Evolutionary conservation across 1,140 invertebrate genomes (phyloP).

Genomic region (Drosophila lowei): DNA sequence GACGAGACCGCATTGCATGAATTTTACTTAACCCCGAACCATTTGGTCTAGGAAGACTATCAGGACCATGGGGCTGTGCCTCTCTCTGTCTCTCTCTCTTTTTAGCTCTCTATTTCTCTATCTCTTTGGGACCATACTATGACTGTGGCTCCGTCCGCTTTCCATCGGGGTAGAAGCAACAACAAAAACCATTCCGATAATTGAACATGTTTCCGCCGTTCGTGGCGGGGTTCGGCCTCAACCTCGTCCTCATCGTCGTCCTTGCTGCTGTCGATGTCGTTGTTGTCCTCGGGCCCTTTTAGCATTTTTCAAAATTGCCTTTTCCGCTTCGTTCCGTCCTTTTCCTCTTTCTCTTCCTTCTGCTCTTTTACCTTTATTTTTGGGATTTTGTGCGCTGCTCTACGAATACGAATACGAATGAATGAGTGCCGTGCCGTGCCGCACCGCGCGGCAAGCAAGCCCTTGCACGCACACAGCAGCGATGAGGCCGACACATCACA

Average conservation of each 20-base stretch:
- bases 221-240: constrained; percentile 27
- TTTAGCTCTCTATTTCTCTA: constrained; percentile 25
- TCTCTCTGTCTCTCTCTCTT: constrained; percentile 8
- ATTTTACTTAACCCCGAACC: constrained; percentile 58
- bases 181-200: constrained; percentile 59
- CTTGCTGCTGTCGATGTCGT: constrained; percentile 3
- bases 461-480: constrained; percentile 34
- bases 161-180: constrained; percentile 59
- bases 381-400: constrained; percentile 20
- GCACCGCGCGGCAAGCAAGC: constrained; percentile 43
- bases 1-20: constrained; percentile 61
- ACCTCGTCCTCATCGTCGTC: constrained; percentile 32
- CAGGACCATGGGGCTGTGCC: constrained; percentile 5
- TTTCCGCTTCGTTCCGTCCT: constrained; percentile 23
- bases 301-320: constrained; percentile 69
- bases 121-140: not conserved
- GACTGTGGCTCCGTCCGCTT: constrained; percentile 2
- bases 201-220: constrained; percentile 74
- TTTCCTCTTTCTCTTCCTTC: constrained; percentile 20
- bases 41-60: constrained; percentile 20
- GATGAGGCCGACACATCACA: constrained; percentile 18
- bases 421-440: not conserved
- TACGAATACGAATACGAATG: constrained; percentile 9
- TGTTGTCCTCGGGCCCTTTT: constrained; percentile 46
- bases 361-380: constrained; percentile 30